Base-by-base conservation (phyloP, 2,888 invertebrate genomes). In the Dynastes grantii region DNA sequence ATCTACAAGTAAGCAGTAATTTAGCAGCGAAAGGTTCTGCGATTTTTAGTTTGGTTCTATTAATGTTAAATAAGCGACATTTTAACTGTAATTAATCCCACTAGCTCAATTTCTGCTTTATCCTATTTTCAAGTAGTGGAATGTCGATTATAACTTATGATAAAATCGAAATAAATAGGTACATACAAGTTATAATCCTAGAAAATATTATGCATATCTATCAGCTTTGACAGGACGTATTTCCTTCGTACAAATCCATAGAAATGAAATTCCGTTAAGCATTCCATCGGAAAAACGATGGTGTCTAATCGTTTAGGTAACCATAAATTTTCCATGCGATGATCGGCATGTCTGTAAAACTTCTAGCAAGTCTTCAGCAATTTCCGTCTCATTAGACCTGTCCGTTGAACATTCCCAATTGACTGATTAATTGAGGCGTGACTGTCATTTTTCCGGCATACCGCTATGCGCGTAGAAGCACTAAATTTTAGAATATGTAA, bases 381-480 rank as follows among this genome's bases (percentile, higher is more conserved):
- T 61, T 61, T 61, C 73, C 61, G 73, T 61, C 73, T 73, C 73
- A 73, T 73, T 73, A 73, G 61, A 45, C 40, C 61, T 61, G 73
- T 73, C 73, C 40, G 61, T 61, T 73, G 8, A 45, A 73, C 73
- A 73, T 73, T 73, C 73, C 61, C 45, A 61, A 61, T 73, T 73
- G 73, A 73, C 73, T 73, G 73, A 73, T 73, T 73, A 73, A 73
- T 73, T 73, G 73, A 73, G 45, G 73, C 73, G 73, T 73, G 63
- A 73, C 73, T 73, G 61, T 73, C 40, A 45, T 61, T 73, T 71
- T 73, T 73, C 61, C 58, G 8, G 37, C 73, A 40, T 27, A 13
- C 40, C 45, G 51, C 40, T 61, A 53, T 71, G 49, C 27, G 2
- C 16, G 51, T 68, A 51, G 45, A 45, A 45, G 9, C 45, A 45